Evolutionary conservation across 1,140 invertebrate species (phyloP).

Genomic region (Thaumatotibia leucotreta): DNA sequence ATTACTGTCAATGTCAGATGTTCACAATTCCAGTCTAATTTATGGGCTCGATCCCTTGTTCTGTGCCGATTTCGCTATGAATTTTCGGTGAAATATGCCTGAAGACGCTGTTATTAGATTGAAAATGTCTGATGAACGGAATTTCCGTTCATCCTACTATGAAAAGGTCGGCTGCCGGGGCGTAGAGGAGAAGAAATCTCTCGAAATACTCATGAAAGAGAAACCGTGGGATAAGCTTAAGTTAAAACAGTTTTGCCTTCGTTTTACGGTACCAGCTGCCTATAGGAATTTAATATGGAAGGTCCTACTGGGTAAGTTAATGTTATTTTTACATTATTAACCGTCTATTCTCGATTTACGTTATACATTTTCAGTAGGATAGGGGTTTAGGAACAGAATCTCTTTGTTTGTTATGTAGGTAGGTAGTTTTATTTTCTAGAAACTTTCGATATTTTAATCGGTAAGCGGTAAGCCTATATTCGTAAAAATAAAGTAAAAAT

Average conservation of each 20-base stretch:
- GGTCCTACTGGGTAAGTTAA: conserved; percentile 82
- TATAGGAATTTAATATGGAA: conserved; percentile 92
- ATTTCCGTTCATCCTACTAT: conserved; percentile 94
- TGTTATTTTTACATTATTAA: neutral
- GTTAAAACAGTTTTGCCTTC: conserved; percentile 89
- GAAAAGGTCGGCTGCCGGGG: conserved; percentile 92
- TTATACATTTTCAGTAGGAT: neutral
- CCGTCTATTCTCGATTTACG: neutral
- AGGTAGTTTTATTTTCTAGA: neutral
- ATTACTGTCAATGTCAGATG: conserved; percentile 1
- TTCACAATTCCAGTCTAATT: neutral
- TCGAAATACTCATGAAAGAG: conserved; percentile 94
- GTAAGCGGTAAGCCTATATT: no score
- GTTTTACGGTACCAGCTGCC: conserved; percentile 88
- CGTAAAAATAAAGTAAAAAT: no score
- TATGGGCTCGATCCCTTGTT: neutral
- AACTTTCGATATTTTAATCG: no score
- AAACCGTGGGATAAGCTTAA: conserved; percentile 89
- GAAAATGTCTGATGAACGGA: conserved; percentile 82
- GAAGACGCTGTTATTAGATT: neutral
- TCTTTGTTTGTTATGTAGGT: neutral
- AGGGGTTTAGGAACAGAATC: neutral
- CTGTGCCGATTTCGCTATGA: neutral
- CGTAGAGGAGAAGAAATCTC: conserved; percentile 94
- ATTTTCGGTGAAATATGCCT: neutral